A percentile compares a stretch with the other conserved stretches of the same genome.
phyloP scores from a whole-genome alignment of 1,140 invertebrate species.

The Coenobita brevimanus region DNA sequence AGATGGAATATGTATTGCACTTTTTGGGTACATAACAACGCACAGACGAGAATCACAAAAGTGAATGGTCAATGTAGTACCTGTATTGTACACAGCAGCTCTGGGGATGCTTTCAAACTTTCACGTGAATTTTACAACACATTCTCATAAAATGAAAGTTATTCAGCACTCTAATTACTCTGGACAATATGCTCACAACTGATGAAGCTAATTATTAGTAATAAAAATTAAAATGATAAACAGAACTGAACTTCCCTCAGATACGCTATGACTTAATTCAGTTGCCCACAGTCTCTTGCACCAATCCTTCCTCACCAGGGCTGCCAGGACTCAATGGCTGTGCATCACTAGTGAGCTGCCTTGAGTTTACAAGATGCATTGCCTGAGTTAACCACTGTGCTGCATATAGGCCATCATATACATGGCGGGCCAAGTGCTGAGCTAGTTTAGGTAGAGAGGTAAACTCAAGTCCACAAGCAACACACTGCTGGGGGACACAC shows the following conservation, averaged over 20 bases:
- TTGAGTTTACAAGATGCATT: conserved; percentile 29
- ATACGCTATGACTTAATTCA: background rate
- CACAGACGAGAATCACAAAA: too few species aligned
- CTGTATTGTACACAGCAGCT: too few species aligned
- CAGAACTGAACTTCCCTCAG: background rate
- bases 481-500: conserved; percentile 43
- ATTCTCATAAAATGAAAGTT: too few species aligned
- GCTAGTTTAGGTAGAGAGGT: conserved; percentile 43
- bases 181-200: background rate
- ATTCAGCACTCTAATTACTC: background rate
- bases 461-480: conserved; percentile 51
- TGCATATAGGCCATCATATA: conserved; percentile 57
- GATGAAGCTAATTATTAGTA: background rate
- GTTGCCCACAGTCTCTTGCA: too few species aligned
- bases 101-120: too few species aligned
- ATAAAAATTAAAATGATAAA: background rate
- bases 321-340: background rate
- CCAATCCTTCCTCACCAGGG: too few species aligned
- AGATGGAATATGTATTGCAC: too few species aligned
- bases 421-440: conserved; percentile 49
- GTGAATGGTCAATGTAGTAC: too few species aligned
- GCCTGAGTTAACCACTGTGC: conserved; percentile 61
- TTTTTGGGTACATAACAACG: too few species aligned
- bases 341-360: background rate
- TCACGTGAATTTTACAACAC: too few species aligned